These are phyloP conservation scores for Plecotus auritus DNA, from an alignment of 2,113 vertebrate genomes.

Conservation along the genomic window DNA sequence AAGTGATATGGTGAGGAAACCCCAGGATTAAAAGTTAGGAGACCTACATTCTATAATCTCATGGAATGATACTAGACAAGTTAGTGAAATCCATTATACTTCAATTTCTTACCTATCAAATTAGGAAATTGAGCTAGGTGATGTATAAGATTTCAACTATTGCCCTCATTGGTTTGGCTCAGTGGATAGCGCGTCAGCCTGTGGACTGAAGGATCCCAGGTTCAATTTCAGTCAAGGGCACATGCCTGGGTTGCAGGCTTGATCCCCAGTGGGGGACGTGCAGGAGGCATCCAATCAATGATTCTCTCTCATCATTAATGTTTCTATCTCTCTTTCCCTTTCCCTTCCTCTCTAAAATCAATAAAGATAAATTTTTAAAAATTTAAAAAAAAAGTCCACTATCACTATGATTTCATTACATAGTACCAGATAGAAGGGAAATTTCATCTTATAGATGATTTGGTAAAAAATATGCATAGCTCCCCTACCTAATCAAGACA, in stretches of 20 bases:
- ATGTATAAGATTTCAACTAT: background rate
- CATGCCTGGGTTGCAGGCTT: no score
- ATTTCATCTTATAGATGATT: background rate
- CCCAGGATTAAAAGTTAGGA: background rate
- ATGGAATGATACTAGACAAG: background rate
- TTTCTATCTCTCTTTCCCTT: no score
- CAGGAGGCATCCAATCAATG: no score
- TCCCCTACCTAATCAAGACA: background rate
- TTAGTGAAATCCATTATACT: background rate
- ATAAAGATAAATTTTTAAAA: no score
- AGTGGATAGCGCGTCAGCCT: no score
- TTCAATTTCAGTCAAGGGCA: no score
- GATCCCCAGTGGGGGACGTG: no score
- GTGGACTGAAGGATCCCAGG: no score
- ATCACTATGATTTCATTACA: background rate
- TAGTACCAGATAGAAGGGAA: background rate
- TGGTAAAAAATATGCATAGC: background rate
- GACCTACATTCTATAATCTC: background rate
- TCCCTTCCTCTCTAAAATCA: no score
- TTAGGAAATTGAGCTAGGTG: background rate
- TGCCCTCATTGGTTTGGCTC: no score
- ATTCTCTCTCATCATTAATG: no score
- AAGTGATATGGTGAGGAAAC: background rate
- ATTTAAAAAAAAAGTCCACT: background rate
- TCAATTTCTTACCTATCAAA: background rate